These are phyloP conservation scores for Cyprinus carpio DNA, from an alignment of 2,113 vertebrate genomes.

Conservation along the genomic window DNA sequence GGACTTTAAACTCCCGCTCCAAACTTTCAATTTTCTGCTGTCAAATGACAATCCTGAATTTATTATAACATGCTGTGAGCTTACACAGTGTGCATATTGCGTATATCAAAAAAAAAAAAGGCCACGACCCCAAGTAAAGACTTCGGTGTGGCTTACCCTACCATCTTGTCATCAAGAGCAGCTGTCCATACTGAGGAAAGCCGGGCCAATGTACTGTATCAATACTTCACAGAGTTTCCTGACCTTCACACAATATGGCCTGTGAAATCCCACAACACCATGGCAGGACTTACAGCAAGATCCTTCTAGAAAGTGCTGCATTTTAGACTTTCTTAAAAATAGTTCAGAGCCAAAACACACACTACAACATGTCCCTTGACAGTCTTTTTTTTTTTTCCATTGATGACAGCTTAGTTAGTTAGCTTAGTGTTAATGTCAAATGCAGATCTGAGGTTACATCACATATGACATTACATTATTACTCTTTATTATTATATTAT, in stretches of 20 bases:
- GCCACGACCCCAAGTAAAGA: conserved; percentile 35
- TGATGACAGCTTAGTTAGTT: conserved; percentile 41
- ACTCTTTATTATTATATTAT: not conserved
- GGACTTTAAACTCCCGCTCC: too few species aligned
- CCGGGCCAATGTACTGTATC: conserved; percentile 42
- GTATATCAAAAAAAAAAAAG: conserved; percentile 24
- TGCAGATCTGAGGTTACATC: conserved; percentile 31
- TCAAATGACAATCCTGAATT: conserved; percentile 7
- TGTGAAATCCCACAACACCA: conserved; percentile 55
- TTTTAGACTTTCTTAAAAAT: conserved; percentile 59
- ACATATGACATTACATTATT: not conserved
- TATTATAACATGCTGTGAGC: conserved; percentile 32
- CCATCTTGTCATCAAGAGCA: conserved; percentile 28
- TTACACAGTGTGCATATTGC: not conserved
- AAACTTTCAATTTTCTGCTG: too few species aligned
- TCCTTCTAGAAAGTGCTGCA: conserved; percentile 65
- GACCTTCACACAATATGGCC: conserved; percentile 52
- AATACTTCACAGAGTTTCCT: conserved; percentile 53
- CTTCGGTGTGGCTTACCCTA: not conserved
- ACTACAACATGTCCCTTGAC: conserved; percentile 14
- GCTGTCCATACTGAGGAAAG: conserved; percentile 47
- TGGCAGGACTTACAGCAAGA: conserved; percentile 57
- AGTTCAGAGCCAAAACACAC: conserved; percentile 57
- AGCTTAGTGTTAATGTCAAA: conserved; percentile 6
- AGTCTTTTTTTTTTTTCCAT: conserved; percentile 13